These are phyloP conservation scores for Poecile atricapillus DNA, from an alignment of 2,113 vertebrate species.

Conservation along the genomic window DNA sequence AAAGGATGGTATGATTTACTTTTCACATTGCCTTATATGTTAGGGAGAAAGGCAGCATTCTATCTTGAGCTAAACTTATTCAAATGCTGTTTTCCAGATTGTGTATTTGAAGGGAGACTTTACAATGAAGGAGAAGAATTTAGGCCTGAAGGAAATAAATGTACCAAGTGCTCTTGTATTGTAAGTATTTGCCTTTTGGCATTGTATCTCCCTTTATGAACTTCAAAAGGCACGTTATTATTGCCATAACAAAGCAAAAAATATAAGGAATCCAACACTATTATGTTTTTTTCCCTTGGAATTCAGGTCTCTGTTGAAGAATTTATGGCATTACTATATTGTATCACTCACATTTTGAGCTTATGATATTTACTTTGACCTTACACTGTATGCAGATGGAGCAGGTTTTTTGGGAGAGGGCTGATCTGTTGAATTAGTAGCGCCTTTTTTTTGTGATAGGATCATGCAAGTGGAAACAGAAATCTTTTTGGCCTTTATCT, in stretches of 20 bases:
- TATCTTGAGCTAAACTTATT: neutral
- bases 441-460: neutral
- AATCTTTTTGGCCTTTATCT: neutral
- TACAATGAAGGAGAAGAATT: conserved; percentile 93
- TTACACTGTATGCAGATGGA: neutral
- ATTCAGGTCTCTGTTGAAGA: neutral
- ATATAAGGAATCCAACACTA: neutral
- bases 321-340: neutral
- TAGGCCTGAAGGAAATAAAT: conserved; percentile 87
- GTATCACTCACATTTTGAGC: neutral
- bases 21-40: neutral
- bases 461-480: neutral
- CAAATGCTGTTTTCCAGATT: conserved; percentile 78
- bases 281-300: neutral
- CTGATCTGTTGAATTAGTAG: neutral
- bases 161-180: conserved; percentile 88
- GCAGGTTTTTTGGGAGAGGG: neutral
- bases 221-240: conserved; percentile 26
- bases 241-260: conserved; percentile 37
- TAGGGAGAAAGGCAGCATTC: neutral
- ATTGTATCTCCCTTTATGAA: neutral
- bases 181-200: conserved; percentile 81
- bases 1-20: neutral
- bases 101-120: conserved; percentile 89
- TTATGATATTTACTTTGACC: neutral